These are phyloP conservation scores for Crotalus tigris DNA, from an alignment of 2,113 vertebrate species.

Conservation along the genomic window DNA sequence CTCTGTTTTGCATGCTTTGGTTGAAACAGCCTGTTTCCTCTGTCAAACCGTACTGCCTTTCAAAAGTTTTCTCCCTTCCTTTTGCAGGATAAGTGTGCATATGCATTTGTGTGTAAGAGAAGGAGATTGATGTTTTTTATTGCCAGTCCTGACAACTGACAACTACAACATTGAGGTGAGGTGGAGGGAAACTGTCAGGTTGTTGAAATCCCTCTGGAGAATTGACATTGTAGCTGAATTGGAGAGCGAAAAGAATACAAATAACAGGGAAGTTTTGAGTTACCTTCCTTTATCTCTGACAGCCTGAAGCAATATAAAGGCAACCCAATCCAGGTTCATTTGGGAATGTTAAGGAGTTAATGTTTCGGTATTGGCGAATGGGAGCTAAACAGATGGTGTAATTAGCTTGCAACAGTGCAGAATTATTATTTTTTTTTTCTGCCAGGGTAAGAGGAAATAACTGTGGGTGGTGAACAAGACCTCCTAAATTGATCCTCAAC, in stretches of 20 bases:
- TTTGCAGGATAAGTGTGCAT: neutral
- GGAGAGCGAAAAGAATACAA: slow-evolving; percentile 55
- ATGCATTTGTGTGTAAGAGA: slow-evolving; percentile 8
- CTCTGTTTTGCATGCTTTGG: slow-evolving; percentile 10
- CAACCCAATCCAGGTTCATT: slow-evolving; percentile 54
- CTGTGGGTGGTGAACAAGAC: slow-evolving; percentile 63
- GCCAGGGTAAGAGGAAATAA: slow-evolving; percentile 70
- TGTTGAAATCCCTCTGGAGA: slow-evolving; percentile 54
- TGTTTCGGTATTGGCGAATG: slow-evolving; percentile 63
- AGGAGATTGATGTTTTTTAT: slow-evolving; percentile 60
- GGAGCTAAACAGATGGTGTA: slow-evolving; percentile 75
- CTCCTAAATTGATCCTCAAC: slow-evolving; percentile 53
- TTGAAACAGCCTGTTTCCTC: slow-evolving; percentile 16
- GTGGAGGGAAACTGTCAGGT: slow-evolving; percentile 60
- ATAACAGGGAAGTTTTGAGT: slow-evolving; percentile 45
- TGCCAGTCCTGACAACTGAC: slow-evolving; percentile 58
- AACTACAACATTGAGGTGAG: slow-evolving; percentile 51
- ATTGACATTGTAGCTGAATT: slow-evolving; percentile 32
- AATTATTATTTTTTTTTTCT: slow-evolving; percentile 61
- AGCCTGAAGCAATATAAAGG: slow-evolving; percentile 45
- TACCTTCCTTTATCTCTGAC: slow-evolving; percentile 41
- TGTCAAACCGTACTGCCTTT: neutral
- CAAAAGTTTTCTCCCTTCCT: neutral
- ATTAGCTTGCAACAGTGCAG: slow-evolving; percentile 71
- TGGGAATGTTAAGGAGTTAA: slow-evolving; percentile 73